These are phyloP conservation scores for Hydrophis major DNA, from an alignment of 2,797 vertebrate genomes.

Conservation along the genomic window DNA sequence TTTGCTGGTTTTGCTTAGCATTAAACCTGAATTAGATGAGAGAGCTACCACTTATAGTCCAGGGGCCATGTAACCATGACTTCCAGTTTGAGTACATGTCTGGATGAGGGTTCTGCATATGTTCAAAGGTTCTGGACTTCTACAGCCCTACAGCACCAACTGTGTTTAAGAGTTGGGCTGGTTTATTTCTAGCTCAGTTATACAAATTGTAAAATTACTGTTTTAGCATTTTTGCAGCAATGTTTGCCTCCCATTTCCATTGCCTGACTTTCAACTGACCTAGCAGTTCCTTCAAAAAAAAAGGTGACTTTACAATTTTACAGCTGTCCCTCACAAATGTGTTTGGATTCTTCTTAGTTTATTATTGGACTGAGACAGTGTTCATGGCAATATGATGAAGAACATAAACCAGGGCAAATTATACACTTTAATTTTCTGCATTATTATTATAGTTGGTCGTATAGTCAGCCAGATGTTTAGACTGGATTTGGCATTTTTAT, in stretches of 20 bases:
- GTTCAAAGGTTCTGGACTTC: not conserved
- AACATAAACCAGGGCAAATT: not conserved
- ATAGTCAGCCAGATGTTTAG: not conserved
- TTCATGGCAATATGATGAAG: not conserved
- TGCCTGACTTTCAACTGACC: not conserved
- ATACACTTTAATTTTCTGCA: not conserved
- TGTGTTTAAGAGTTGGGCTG: not conserved
- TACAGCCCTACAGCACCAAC: not conserved
- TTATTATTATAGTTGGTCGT: not conserved
- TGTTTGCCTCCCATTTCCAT: not conserved
- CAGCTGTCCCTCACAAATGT: not conserved
- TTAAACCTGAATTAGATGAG: not conserved
- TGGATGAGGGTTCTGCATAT: not conserved
- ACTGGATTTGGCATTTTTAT: not conserved
- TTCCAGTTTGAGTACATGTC: not conserved
- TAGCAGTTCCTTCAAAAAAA: not conserved
- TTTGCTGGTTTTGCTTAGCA: not conserved
- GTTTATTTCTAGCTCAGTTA: not conserved
- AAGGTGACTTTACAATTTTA: not conserved
- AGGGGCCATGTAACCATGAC: not conserved
- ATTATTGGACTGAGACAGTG: not conserved
- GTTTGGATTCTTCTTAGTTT: not conserved
- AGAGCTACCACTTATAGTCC: not conserved
- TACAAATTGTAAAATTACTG: not conserved
- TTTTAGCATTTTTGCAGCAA: not conserved